A percentile compares a stretch with the other conserved stretches of the same genome.
phyloP scores from a whole-genome alignment of 2,888 invertebrate species.

The Monopis laevigella region DNA sequence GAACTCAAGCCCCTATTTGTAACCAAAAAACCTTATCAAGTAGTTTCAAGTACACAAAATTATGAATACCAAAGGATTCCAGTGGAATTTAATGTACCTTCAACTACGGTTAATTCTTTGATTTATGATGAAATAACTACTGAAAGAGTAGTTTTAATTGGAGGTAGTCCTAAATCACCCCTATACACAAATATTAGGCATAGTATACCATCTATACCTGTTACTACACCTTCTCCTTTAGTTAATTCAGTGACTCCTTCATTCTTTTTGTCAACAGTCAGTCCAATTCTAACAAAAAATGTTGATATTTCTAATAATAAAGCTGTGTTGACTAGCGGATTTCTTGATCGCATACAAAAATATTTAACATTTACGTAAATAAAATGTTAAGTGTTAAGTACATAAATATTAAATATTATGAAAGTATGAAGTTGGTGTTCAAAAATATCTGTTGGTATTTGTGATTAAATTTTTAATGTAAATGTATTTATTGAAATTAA shows the following conservation, averaged over 20 bases:
- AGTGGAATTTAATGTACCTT: slow-evolving; percentile 28
- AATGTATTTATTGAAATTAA: no score
- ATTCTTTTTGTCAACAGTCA: slow-evolving; percentile 17
- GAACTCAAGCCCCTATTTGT: slow-evolving; percentile 11
- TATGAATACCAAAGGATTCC: slow-evolving; percentile 22
- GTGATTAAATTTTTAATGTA: no score
- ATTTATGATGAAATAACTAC: slow-evolving; percentile 25
- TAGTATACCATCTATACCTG: slow-evolving; percentile 21
- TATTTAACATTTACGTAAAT: slow-evolving; percentile 51
- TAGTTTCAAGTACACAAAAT: slow-evolving; percentile 10
- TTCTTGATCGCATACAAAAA: slow-evolving; percentile 47
- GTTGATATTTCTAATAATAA: slow-evolving; percentile 28
- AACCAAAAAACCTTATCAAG: slow-evolving; percentile 9
- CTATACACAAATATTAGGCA: slow-evolving; percentile 37
- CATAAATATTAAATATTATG: no score
- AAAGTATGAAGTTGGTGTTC: no score
- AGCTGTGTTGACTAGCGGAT: slow-evolving; percentile 39
- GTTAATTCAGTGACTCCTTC: slow-evolving; percentile 15
- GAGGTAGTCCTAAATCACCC: slow-evolving; percentile 29
- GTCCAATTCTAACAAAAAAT: slow-evolving; percentile 35
- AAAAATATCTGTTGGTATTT: no score
- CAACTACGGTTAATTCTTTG: slow-evolving; percentile 25
- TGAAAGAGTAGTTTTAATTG: slow-evolving; percentile 36
- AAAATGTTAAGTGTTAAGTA: no score
- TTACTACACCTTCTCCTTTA: slow-evolving; percentile 20